These are phyloP conservation scores for Phragmatobia fuliginosa DNA, from an alignment of 2,888 invertebrate genomes.

Conservation along the genomic window DNA sequence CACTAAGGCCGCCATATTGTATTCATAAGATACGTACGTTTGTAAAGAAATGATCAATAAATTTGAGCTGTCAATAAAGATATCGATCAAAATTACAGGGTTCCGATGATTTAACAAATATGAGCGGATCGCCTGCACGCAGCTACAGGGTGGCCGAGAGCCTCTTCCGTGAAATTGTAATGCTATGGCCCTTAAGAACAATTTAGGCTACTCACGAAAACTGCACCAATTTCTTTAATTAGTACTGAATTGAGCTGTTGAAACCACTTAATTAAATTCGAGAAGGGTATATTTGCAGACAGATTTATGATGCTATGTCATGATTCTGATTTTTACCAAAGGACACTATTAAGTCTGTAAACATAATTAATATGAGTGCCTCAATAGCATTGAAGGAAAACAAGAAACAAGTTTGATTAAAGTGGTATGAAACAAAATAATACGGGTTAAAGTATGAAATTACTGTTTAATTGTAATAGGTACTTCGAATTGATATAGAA, in stretches of 20 bases:
- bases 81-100: slow-evolving; percentile 87
- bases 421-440: no score
- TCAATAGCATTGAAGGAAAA: slow-evolving; percentile 54
- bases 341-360: slow-evolving; percentile 60
- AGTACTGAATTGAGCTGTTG: slow-evolving; percentile 72
- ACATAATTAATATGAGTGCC: no score
- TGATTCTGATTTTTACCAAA: slow-evolving; percentile 58
- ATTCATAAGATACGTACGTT: slow-evolving; percentile 75
- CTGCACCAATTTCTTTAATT: slow-evolving; percentile 81
- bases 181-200: slow-evolving; percentile 78
- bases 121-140: slow-evolving; percentile 75
- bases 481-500: no score
- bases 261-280: slow-evolving; percentile 73
- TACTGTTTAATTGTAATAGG: no score
- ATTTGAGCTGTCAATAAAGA: slow-evolving; percentile 85
- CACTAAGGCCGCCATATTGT: slow-evolving; percentile 75
- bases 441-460: no score
- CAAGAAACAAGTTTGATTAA: slow-evolving; percentile 50
- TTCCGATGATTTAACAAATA: slow-evolving; percentile 86
- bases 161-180: slow-evolving; percentile 82
- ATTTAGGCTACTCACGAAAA: slow-evolving; percentile 74
- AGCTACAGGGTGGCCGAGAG: slow-evolving; percentile 78
- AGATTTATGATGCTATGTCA: slow-evolving; percentile 69
- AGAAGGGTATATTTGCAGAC: slow-evolving; percentile 71
- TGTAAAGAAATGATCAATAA: slow-evolving; percentile 85